Conservation (phyloP, 2,888 invertebrate genomes). For the Cataglyphis albicans region DNA sequence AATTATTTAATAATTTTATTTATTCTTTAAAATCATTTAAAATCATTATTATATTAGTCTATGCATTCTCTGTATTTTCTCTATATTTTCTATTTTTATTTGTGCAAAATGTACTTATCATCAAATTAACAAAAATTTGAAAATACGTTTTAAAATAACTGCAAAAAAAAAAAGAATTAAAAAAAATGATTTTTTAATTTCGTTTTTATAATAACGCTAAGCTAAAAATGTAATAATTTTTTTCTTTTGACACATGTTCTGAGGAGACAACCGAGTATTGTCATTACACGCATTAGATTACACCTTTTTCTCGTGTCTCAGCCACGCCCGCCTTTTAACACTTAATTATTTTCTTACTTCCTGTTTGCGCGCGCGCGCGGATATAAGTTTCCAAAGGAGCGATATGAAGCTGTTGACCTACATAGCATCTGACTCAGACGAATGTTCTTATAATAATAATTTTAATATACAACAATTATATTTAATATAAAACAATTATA, state of each 20-base stretch:
- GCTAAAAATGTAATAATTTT: not conserved
- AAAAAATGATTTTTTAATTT: not conserved
- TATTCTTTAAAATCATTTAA: not conserved
- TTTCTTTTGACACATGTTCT: not conserved
- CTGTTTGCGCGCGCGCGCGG: slow-evolving; percentile 58
- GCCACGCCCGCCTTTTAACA: slow-evolving; percentile 54
- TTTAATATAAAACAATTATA: too few species aligned
- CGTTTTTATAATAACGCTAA: not conserved
- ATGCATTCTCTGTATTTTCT: not conserved
- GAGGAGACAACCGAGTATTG: slow-evolving; percentile 9
- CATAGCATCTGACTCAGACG: not conserved
- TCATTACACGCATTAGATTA: slow-evolving; percentile 39
- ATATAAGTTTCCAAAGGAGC: slow-evolving; percentile 17
- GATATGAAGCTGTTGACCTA: too few species aligned
- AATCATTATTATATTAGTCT: not conserved
- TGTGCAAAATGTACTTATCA: not conserved
- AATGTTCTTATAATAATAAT: not conserved
- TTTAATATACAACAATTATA: too few species aligned
- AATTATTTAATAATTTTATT: too few species aligned
- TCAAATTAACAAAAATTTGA: not conserved
- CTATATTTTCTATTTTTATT: not conserved
- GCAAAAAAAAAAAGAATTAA: not conserved
- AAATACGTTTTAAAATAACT: not conserved
- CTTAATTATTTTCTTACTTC: slow-evolving; percentile 62
- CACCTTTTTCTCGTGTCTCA: slow-evolving; percentile 37